A percentile compares a stretch with the other conserved stretches of the same genome.
phyloP scores from a whole-genome alignment of 2,888 invertebrate species.

The Melolontha melolontha region DNA sequence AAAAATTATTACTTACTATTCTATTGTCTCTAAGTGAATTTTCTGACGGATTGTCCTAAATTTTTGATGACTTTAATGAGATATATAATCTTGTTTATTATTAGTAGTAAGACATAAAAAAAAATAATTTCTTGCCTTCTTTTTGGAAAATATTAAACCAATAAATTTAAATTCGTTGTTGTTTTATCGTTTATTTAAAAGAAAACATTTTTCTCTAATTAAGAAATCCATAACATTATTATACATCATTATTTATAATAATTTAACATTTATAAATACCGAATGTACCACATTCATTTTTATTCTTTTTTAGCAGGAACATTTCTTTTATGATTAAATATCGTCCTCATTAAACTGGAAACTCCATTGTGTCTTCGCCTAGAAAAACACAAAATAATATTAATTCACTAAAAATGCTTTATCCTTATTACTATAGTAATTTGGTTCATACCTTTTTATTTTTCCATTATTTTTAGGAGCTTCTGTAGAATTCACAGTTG shows the following conservation, averaged over 20 bases:
- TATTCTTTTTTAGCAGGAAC: conserved; percentile 9
- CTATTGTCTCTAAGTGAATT: too few species aligned
- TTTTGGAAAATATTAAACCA: too few species aligned
- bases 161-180: too few species aligned
- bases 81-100: too few species aligned
- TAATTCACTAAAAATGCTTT: neutral
- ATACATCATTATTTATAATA: neutral
- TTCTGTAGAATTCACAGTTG: neutral
- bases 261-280: conserved; percentile 10
- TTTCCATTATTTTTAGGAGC: conserved; percentile 11
- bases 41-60: too few species aligned
- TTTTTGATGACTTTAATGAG: too few species aligned
- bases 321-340: conserved; percentile 10
- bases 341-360: conserved; percentile 25
- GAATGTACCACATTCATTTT: conserved; percentile 1
- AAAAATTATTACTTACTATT: too few species aligned
- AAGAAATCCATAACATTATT: too few species aligned
- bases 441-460: conserved; percentile 14
- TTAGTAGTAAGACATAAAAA: too few species aligned
- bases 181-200: too few species aligned
- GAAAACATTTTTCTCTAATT: too few species aligned
- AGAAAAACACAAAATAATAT: conserved; percentile 16
- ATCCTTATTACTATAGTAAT: neutral
- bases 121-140: too few species aligned
- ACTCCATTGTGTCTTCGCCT: conserved; percentile 19